phyloP scores from a whole-genome alignment of 2,888 invertebrate genomes.

The Allolobophora icterica region DNA sequence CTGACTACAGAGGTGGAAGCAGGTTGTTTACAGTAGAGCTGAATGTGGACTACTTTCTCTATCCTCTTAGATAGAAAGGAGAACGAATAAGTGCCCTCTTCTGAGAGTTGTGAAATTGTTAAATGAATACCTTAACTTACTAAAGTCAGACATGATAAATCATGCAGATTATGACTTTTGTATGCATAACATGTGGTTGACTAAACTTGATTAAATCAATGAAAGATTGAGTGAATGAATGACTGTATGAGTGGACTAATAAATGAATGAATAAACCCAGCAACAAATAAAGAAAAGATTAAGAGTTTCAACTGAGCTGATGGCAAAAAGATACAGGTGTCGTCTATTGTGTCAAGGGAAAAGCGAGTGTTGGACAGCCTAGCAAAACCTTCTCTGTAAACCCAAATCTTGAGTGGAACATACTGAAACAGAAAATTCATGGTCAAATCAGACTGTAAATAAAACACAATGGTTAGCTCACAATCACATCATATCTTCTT shows the following conservation, averaged over 20 bases:
- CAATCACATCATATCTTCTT: background rate
- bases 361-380: conserved; percentile 71
- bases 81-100: no score
- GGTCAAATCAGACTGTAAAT: background rate
- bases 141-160: no score
- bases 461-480: background rate
- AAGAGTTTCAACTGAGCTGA: background rate
- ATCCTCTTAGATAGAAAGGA: no score
- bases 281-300: background rate
- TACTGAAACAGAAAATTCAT: conserved; percentile 56
- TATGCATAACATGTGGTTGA: no score
- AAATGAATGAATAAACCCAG: background rate
- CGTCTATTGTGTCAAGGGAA: conserved; percentile 70
- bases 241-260: background rate
- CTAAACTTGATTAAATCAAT: background rate
- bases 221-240: no score
- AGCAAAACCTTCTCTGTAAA: conserved; percentile 73
- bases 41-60: no score
- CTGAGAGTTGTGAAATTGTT: no score
- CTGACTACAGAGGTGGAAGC: no score
- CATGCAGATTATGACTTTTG: no score
- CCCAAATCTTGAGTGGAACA: conserved; percentile 69
- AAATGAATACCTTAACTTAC: no score
- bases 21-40: no score
- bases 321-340: conserved; percentile 68